These are phyloP conservation scores for Atractosteus spatula DNA, from an alignment of 2,113 vertebrate species.

Conservation along the genomic window DNA sequence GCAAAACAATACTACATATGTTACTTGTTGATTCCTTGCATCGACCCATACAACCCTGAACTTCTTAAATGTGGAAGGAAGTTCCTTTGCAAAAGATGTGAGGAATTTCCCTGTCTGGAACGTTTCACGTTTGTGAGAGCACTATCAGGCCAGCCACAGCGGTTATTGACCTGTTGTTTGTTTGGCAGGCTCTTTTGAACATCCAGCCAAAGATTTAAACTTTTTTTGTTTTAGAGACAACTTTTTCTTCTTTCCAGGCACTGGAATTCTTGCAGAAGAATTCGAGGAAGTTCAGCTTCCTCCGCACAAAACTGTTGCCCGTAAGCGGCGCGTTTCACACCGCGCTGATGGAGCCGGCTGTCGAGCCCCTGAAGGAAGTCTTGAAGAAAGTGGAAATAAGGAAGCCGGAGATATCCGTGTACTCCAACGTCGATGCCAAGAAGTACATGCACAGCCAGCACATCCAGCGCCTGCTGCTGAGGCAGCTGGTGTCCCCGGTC, in stretches of 20 bases:
- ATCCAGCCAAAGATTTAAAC: background rate
- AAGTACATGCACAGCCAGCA: slow-evolving; percentile 73
- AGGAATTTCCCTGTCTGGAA: no score
- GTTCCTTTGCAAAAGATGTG: no score
- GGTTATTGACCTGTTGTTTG: no score
- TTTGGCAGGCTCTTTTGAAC: background rate
- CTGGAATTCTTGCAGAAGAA: slow-evolving; percentile 85
- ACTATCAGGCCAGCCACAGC: no score
- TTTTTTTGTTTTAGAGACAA: background rate
- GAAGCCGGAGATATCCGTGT: slow-evolving; percentile 75
- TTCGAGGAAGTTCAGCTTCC: slow-evolving; percentile 67
- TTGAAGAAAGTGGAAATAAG: slow-evolving; percentile 70
- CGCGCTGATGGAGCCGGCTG: slow-evolving; percentile 76
- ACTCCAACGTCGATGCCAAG: slow-evolving; percentile 81
- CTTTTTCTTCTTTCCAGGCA: slow-evolving; percentile 59
- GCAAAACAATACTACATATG: no score
- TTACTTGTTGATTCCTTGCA: no score
- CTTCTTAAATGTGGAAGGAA: no score
- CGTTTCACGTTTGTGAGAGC: no score
- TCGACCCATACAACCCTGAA: no score
- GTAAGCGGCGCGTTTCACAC: slow-evolving; percentile 94
- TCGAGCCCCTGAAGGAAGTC: slow-evolving; percentile 68
- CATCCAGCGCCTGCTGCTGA: slow-evolving; percentile 69
- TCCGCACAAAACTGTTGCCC: slow-evolving; percentile 67
- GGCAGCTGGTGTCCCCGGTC: slow-evolving; percentile 85